phyloP scores from a whole-genome alignment of 2,797 vertebrate species.

The Molossus alvarezi region DNA sequence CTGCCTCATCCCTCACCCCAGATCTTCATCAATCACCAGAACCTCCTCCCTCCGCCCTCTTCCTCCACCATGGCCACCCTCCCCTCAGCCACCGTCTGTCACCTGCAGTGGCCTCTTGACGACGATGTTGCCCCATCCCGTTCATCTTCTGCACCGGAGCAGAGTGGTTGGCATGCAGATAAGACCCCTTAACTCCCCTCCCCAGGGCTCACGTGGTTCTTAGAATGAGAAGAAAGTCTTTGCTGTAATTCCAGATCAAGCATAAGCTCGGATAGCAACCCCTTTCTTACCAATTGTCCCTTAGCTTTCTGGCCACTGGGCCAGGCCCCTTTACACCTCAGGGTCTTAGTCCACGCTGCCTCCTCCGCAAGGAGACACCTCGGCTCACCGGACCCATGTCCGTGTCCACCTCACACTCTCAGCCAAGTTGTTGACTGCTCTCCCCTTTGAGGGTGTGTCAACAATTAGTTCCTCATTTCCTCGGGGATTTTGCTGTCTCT shows the following conservation, averaged over 20 bases:
- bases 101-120: neutral
- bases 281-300: neutral
- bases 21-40: neutral
- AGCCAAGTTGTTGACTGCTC: neutral
- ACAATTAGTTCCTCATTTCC: neutral
- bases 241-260: neutral
- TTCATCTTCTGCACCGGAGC: neutral
- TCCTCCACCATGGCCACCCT: too few relatives aligned
- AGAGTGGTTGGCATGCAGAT: neutral
- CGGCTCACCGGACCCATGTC: accelerated
- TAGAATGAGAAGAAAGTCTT: neutral
- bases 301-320: neutral
- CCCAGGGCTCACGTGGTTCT: neutral
- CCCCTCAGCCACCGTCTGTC: neutral
- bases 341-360: neutral
- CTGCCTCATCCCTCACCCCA: neutral
- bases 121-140: neutral
- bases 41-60: neutral
- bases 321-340: neutral
- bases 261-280: neutral
- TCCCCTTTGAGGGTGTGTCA: neutral
- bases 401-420: neutral
- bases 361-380: neutral
- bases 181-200: neutral
- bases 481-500: neutral